Evolutionary conservation across 2,888 invertebrate species (phyloP).

Genomic region (Drosophila merina): DNA sequence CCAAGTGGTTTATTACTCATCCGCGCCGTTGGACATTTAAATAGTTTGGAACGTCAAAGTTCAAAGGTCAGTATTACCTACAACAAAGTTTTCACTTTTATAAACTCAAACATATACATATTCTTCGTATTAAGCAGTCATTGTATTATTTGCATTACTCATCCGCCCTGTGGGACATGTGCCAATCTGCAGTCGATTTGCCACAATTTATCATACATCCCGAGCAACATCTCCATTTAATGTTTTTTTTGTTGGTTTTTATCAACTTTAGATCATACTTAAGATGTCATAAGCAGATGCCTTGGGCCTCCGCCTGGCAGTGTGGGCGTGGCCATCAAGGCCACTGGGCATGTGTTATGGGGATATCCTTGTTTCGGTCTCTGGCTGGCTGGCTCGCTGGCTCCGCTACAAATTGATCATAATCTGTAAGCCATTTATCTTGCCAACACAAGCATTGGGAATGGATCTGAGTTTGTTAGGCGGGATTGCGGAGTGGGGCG

Average conservation of each 20-base stretch:
- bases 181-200: constrained; percentile 37
- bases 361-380: constrained; percentile 36
- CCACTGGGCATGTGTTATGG: constrained; percentile 35
- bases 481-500: neutral
- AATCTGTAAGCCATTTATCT: constrained; percentile 77
- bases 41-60: neutral
- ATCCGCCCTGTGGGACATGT: constrained; percentile 27
- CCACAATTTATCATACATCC: constrained; percentile 38
- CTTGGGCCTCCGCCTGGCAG: constrained; percentile 11
- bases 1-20: neutral
- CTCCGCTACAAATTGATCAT: constrained; percentile 76
- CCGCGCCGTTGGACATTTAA: neutral
- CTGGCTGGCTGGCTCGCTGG: constrained; percentile 2
- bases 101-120: neutral
- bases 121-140: neutral
- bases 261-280: constrained; percentile 52
- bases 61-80: neutral
- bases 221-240: neutral
- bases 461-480: constrained; percentile 36
- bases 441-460: constrained; percentile 45
- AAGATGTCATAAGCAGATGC: constrained; percentile 76
- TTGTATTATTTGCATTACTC: constrained; percentile 20
- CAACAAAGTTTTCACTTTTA: neutral
- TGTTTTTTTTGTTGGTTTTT: constrained; percentile 5
- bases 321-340: constrained; percentile 67